Evolutionary conservation across 2,797 vertebrate genomes (phyloP), one percentile per base, ranked within the genome.

Genomic region (Myiotriccus ornatus): DNA sequence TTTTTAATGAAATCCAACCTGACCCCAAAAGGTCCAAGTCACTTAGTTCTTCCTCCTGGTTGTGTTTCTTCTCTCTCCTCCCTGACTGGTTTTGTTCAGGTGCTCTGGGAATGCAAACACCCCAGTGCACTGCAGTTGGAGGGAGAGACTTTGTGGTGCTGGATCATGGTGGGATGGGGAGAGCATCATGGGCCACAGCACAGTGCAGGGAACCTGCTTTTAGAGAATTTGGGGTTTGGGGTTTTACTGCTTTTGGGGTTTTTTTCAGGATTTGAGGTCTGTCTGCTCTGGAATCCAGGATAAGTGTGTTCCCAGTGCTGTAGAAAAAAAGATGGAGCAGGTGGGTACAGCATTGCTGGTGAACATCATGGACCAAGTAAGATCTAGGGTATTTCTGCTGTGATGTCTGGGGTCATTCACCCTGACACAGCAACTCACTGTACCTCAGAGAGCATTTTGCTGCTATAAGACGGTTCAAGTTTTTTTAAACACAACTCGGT

Each of bases 91-190:
- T 67, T 55, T 25, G 14, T 57, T 32, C 19, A 14, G n/a, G 43
- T 65, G 22, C 44, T 74, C 65, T 18, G 28, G 56, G 62, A 82
- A 35, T 5, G 11, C 44, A n/a, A 41, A 25, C 3, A 10, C 23
- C 10, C 7, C 1, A 3, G 8, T 5, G 27, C 7, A 14, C 32
- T 17, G 59, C 14, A 23, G 27, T 2, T 0, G 0, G 28, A 44
- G 30, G 9, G 30, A 3, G 24, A 77, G 21, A 19, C 21, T 23
- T 25, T 23, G 25, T 1, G 1, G 17, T 1, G 0, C 3, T 44
- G 49, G 11, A 17, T 60, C 2, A 2, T 5, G 30, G 17, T 15
- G 6, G 13, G 34, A 34, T 16, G 56, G 19, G 18, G 12, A 44
- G 34, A 23, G 12, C 3, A 2, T 35, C 16, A 3, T 0, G 13